Conservation (phyloP, 64 coral and sea anemone species). For the Montipora efflorescens region DNA sequence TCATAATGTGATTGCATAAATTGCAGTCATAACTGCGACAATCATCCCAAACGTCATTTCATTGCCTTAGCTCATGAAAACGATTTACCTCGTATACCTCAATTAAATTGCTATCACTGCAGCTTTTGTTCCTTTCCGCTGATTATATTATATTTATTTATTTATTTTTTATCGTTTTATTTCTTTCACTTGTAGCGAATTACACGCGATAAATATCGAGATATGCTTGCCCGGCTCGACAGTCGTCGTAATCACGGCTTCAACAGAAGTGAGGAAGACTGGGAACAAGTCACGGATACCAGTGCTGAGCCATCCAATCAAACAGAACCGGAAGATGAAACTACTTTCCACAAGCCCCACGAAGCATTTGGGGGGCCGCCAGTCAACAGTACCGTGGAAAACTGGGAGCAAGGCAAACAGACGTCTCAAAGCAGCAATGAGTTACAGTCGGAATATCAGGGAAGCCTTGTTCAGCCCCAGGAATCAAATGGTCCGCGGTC, state of each 20-base stretch:
- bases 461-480: not conserved
- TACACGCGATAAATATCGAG: not conserved
- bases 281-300: not conserved
- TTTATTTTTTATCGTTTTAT: not conserved
- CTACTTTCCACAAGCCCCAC: not conserved
- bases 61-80: no score
- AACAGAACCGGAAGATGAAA: not conserved
- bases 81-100: no score
- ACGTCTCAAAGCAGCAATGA: not conserved
- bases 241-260: not conserved
- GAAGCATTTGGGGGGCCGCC: not conserved
- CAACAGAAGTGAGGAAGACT: not conserved
- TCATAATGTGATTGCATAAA: no score
- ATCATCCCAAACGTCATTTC: no score
- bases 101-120: no score
- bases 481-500: not conserved
- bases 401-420: not conserved
- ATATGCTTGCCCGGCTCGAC: not conserved
- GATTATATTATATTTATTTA: not conserved
- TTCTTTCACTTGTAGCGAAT: not conserved
- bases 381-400: not conserved
- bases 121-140: not conserved
- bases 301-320: not conserved
- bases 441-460: not conserved
- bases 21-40: no score